Evolutionary conservation across 1,140 invertebrate genomes (phyloP), one percentile per base, ranked within the genome.

Genomic region (Calosoma granatense): DNA sequence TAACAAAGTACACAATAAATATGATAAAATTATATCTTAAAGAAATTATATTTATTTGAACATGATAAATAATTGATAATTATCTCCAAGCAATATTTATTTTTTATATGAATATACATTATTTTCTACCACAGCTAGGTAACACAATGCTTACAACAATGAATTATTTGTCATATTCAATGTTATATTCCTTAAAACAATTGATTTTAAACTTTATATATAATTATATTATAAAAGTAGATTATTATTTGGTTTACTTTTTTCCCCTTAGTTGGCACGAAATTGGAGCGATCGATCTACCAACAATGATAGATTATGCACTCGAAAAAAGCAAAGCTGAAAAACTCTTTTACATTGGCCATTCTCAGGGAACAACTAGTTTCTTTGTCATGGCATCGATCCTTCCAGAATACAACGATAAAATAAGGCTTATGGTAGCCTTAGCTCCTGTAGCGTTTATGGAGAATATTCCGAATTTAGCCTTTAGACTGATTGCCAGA

Each of bases 201-300:
- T n/a, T n/a, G n/a, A n/a, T n/a, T n/a, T n/a, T n/a, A n/a, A n/a
- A n/a, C n/a, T n/a, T n/a, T n/a, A n/a, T n/a, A n/a, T n/a, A n/a
- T n/a, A n/a, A n/a, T n/a, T n/a, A n/a, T n/a, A n/a, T n/a, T n/a
- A n/a, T n/a, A n/a, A n/a, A n/a, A n/a, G n/a, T n/a, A n/a, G n/a
- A n/a, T n/a, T n/a, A n/a, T n/a, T n/a, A n/a, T n/a, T n/a, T n/a
- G 6, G 4, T 47, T 47, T 12, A 47, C 6, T 11, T 17, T 11
- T 12, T 47, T 51, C 1, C 20, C 61, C 60, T 30, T 61, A 86
- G 83, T 61, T 88, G 75, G 74, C 81, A 88, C 65, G 83, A 89
- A 68, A 86, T 88, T 72, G 85, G 82, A 14, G 63, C 73, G 19
- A 82, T 80, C 61, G 87, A 90, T 71, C 60, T 88, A 26, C 84